A percentile compares a stretch with the other conserved stretches of the same genome.
phyloP scores from a whole-genome alignment of 2,113 vertebrate genomes.

The Cettia cetti region DNA sequence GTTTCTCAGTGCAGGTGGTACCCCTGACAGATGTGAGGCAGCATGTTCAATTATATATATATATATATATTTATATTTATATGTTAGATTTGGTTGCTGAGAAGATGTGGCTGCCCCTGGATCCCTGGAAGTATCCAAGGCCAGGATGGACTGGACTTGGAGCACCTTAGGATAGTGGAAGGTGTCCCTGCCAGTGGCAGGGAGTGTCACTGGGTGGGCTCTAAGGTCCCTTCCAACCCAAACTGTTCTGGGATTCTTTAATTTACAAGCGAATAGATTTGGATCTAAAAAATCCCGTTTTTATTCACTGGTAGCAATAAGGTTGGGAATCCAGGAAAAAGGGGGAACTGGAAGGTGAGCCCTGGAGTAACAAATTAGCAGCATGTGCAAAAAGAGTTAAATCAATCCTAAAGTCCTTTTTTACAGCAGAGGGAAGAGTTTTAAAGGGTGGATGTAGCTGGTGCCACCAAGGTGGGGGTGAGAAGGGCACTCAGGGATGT shows the following conservation, averaged over 20 bases:
- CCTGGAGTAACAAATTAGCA: not conserved
- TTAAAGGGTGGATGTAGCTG: not conserved
- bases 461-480: not conserved
- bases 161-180: rapidly evolving
- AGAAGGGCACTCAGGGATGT: not conserved
- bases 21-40: not conserved
- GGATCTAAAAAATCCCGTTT: not conserved
- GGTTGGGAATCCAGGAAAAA: not conserved
- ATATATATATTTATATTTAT: no score
- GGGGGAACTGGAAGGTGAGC: not conserved
- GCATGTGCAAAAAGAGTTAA: not conserved
- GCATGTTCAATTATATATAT: rapidly evolving
- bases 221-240: not conserved
- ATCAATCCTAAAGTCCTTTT: not conserved
- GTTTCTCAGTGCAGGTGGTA: not conserved
- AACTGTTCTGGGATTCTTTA: not conserved
- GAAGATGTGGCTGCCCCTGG: not conserved
- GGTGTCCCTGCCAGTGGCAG: not conserved
- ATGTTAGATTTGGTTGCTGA: not conserved
- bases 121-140: not conserved
- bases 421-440: not conserved
- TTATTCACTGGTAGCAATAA: not conserved
- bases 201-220: rapidly evolving
- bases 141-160: rapidly evolving
- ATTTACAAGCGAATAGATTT: not conserved